Base-by-base conservation (phyloP, 2,113 vertebrate genomes). In the Malurus elegans region DNA sequence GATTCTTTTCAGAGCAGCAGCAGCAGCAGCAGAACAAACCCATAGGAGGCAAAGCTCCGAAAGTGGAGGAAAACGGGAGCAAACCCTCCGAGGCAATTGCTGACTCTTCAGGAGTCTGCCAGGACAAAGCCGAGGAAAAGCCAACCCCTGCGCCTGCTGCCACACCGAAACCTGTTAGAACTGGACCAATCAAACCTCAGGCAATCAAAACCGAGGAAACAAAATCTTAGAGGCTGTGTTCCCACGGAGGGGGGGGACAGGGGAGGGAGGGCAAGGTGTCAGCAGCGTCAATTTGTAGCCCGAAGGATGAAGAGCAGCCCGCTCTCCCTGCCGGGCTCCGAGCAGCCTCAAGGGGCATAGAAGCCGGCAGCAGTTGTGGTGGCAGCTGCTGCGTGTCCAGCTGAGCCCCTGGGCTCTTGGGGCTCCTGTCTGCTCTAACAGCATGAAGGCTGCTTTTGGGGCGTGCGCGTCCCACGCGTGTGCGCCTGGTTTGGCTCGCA, bases 111-210 rank as follows among this genome's bases (percentile, higher is more conserved):
- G 98, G 98, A 85, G 96, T 96, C 23, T 98, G 98, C 86, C 97
- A 97, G 57, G 98, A 98, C 73, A 97, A 98, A 36, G 97, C 98
- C 2, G 97, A 98, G 85, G 99, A 99, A 48, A 99, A 99, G 78
- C 96, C 97, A 12, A n/a, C 97, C 66, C 96, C 97, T 14, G 75
- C 97, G 0, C 97, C 99, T 13, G 84, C 98, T 75, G 82, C 98
- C 11, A 70, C 98, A 19, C 93, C 98, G 54, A 99, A 99, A 97
- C 99, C 99, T 90, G 98, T 99, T 91, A 98, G 99, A 97, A 99
- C 99, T 96, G 99, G 99, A 98, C 99, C 99, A 97, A 99, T 99
- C 93, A 99, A 99, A 97, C 99, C 99, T 90, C 99, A 99, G 98
- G 99, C 99, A 79, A 99, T 99, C 97, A 99, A 99, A 98, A 98